A percentile compares a stretch with the other conserved stretches of the same genome.
phyloP scores from a whole-genome alignment of 2,797 vertebrate genomes.

The Intellagama lesueurii region DNA sequence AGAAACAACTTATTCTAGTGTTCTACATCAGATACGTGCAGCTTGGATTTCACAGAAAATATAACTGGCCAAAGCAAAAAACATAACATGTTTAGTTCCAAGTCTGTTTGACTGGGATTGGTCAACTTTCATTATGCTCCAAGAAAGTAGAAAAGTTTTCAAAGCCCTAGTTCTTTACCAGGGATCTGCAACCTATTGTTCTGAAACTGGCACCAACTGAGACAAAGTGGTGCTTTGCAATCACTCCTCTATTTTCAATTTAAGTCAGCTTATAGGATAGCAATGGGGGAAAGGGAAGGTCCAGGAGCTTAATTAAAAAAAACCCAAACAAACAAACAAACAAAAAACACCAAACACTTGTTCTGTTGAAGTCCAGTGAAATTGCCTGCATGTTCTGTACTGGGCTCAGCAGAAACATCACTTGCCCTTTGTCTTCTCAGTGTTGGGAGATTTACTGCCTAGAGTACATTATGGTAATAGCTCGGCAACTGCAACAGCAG shows the following conservation, averaged over 20 bases:
- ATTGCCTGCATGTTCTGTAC: not conserved
- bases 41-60: not conserved
- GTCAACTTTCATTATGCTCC: too few relatives aligned
- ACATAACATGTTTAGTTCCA: too few relatives aligned
- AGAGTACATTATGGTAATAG: not conserved
- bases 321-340: too few relatives aligned
- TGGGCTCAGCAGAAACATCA: not conserved
- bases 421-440: conserved; percentile 14
- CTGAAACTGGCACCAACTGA: not conserved
- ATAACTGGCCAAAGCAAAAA: not conserved
- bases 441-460: conserved; percentile 23
- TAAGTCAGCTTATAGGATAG: not conserved
- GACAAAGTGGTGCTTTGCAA: not conserved
- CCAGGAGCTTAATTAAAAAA: not conserved
- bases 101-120: too few relatives aligned
- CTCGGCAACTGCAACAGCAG: not conserved
- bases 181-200: not conserved
- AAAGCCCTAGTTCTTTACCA: too few relatives aligned
- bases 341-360: not conserved
- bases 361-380: not conserved
- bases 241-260: not conserved
- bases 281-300: not conserved
- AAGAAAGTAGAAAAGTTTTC: too few relatives aligned
- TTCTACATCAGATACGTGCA: not conserved
- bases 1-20: not conserved